Percentiles rank a stretch among this genome's conserved stretches.
These are phyloP conservation scores for Orycteropus afer DNA, from an alignment of 2,113 vertebrate species.

Conservation along the genomic window DNA sequence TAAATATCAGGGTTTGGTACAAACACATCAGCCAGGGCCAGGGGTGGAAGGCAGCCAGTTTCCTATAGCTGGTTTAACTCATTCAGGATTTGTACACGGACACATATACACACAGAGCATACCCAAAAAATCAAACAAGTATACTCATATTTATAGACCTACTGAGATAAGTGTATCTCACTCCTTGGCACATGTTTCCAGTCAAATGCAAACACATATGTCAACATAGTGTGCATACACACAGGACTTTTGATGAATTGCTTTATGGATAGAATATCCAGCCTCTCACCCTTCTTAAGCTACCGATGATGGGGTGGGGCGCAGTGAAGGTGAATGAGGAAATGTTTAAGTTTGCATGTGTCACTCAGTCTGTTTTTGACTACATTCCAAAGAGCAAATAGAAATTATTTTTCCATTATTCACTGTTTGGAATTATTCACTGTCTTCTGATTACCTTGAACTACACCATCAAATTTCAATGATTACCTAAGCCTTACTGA, in stretches of 20 bases:
- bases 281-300: slow-evolving; percentile 14
- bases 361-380: slow-evolving; percentile 57
- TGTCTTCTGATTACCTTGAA: slow-evolving; percentile 19
- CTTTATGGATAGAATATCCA: neutral
- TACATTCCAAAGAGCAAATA: slow-evolving; percentile 51
- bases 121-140: slow-evolving; percentile 35
- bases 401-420: slow-evolving; percentile 57
- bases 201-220: neutral
- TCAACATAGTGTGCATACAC: neutral
- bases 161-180: neutral
- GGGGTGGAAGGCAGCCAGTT: slow-evolving; percentile 70
- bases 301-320: slow-evolving; percentile 43
- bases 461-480: neutral
- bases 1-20: slow-evolving; percentile 79
- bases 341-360: slow-evolving; percentile 56
- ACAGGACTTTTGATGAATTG: neutral
- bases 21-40: slow-evolving; percentile 78
- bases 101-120: neutral
- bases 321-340: slow-evolving; percentile 60
- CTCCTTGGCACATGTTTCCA: slow-evolving; percentile 22
- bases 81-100: slow-evolving; percentile 51
- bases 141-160: slow-evolving; percentile 52
- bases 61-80: slow-evolving; percentile 66
- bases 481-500: neutral
- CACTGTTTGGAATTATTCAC: slow-evolving; percentile 12